Conservation (phyloP, 2,888 invertebrate genomes). For the Sinotaia quadrata region DNA sequence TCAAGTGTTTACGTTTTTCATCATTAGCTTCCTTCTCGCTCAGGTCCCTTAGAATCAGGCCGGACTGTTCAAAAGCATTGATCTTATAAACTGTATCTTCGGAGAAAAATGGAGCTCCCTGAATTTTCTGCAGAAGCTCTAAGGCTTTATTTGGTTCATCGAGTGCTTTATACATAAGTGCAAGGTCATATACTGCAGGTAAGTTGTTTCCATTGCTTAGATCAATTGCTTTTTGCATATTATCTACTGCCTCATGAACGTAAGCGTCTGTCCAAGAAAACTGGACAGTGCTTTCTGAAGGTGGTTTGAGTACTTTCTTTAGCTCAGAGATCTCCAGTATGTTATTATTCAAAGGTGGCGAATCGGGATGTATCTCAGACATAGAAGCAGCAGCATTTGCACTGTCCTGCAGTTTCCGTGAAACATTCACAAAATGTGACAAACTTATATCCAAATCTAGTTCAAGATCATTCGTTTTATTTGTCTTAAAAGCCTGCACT, state of each 20-base stretch:
- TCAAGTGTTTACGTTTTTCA: not conserved
- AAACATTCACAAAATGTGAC: too few relatives aligned
- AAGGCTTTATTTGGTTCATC: slow-evolving; percentile 2
- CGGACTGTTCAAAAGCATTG: slow-evolving; percentile 15
- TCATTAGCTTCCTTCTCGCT: not conserved
- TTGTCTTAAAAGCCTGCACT: too few relatives aligned
- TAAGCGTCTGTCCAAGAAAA: not conserved
- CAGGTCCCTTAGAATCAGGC: slow-evolving; percentile 12
- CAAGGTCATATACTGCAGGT: slow-evolving; percentile 20
- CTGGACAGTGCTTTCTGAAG: not conserved
- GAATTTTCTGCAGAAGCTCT: not conserved
- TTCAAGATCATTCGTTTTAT: too few relatives aligned
- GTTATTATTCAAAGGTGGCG: too few relatives aligned
- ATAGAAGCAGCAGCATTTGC: too few relatives aligned
- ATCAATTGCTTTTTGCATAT: slow-evolving; percentile 7
- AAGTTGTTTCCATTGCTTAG: slow-evolving; percentile 14
- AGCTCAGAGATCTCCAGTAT: too few relatives aligned
- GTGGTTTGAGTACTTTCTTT: not conserved
- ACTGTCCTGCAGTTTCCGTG: too few relatives aligned
- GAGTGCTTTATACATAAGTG: slow-evolving; percentile 9
- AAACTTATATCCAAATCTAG: too few relatives aligned
- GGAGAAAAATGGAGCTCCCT: too few relatives aligned
- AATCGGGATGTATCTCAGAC: too few relatives aligned
- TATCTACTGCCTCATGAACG: slow-evolving; percentile 2
- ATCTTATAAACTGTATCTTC: slow-evolving; percentile 7